Conservation (phyloP, 2,797 vertebrate species). For the Siniperca undulata region DNA sequence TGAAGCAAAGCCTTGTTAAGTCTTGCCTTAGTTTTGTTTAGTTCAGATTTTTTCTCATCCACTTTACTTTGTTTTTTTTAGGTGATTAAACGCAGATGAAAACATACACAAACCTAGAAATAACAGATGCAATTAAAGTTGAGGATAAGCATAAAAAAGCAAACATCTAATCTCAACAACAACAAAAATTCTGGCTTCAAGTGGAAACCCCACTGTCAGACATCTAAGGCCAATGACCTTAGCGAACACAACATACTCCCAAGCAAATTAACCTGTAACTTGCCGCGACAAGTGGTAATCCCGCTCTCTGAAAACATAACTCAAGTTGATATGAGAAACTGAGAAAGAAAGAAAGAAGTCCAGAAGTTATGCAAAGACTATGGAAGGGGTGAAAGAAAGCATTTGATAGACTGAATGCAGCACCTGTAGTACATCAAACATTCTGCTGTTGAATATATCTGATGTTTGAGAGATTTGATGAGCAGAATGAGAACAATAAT, state of each 20-base stretch:
- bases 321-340: not conserved
- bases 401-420: not conserved
- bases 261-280: not conserved
- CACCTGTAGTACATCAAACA: too few relatives aligned
- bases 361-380: not conserved
- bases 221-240: not conserved
- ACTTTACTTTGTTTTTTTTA: not conserved
- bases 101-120: not conserved
- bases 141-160: not conserved
- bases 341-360: too few relatives aligned
- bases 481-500: not conserved
- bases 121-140: not conserved
- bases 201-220: conserved; percentile 12
- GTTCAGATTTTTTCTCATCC: not conserved
- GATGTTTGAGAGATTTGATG: not conserved
- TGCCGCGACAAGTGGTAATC: conserved; percentile 28
- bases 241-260: not conserved
- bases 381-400: too few relatives aligned
- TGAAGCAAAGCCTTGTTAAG: not conserved
- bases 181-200: not conserved
- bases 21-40: not conserved
- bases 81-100: not conserved
- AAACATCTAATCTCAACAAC: fast-evolving
- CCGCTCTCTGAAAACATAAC: not conserved
- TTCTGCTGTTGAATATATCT: too few relatives aligned